Conservation (phyloP, 2,797 vertebrate genomes). For the Bucorvus abyssinicus region DNA sequence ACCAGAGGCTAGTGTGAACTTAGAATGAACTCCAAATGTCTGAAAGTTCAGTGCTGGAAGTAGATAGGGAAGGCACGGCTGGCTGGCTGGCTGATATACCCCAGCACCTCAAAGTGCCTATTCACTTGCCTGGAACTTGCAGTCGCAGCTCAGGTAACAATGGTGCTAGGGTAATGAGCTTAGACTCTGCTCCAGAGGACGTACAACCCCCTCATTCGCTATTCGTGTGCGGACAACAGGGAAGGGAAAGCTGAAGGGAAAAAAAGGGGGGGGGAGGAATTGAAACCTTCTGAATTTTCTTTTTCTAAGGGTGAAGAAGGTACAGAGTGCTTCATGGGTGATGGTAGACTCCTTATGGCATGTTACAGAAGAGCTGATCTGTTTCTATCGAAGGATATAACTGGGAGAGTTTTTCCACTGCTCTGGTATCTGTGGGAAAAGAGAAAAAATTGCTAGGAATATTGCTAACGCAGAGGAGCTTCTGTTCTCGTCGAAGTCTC, state of each 20-base stretch:
- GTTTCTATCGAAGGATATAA: not conserved
- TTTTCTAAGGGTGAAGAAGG: not conserved
- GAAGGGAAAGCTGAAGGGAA: not conserved
- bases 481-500: not conserved
- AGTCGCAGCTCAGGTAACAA: not conserved
- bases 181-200: not conserved
- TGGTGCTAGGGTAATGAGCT: not conserved
- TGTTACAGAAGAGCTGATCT: not conserved
- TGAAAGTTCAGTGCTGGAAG: not conserved
- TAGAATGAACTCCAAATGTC: not conserved
- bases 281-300: not conserved
- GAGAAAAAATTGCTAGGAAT: not conserved
- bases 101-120: not conserved
- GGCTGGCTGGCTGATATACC: not conserved
- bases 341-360: not conserved
- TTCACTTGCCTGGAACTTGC: not conserved
- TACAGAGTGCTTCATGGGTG: not conserved
- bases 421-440: not conserved
- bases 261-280: not conserved
- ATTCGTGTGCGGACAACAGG: not conserved
- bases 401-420: not conserved
- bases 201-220: not conserved
- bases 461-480: not conserved
- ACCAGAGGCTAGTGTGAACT: not conserved
- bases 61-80: not conserved